Evolutionary conservation across 2,113 vertebrate species (phyloP), one percentile per base, ranked within the genome.

Genomic region (Mirounga angustirostris): DNA sequence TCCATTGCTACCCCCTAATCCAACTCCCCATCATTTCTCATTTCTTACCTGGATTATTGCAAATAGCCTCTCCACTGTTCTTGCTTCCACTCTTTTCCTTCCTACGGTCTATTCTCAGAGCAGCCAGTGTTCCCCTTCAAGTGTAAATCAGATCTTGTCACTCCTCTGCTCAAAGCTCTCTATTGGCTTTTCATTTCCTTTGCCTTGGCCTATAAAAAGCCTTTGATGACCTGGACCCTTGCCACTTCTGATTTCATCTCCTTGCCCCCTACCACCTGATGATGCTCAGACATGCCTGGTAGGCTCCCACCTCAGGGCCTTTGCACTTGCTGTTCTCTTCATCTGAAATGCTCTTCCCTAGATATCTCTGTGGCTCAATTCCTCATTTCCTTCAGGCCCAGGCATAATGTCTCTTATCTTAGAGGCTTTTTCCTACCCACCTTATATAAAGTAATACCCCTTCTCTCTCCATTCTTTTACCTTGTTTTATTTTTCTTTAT

Each of bases 151-250:
- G 26, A 80, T 81, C 87, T 84, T 36, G 16, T 58, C 3, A n/a
- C 19, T 65, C 19, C 30, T 79, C 40, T 88, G 50, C 89, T 89
- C 63, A 69, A 46, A 95, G 4, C 63, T 92, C 6, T 63, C 28
- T 24, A 4, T 28, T 80, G 52, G n/a, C 56, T 88, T 97, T 96
- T 87, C 30, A 80, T 93, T 67, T 89, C 56, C 84, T 94, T 89
- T 74, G 22, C 10, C 30, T 33, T 93, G 28, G 13, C 26, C 4
- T 71, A 5, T 52, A 33, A 87, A 28, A 87, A 91, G 21, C 43
- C 81, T 14, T 91, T 16, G 11, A 26, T 80, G 50, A 19, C 15
- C 50, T 28, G 13, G 61, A 22, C 15, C 14, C 67, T 92, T 9
- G 19, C 43, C 83, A 40, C 12, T 61, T 87, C 61, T 61, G 43